phyloP scores from a whole-genome alignment of 1,140 invertebrate genomes.

The Druon quercuslanigerum region DNA sequence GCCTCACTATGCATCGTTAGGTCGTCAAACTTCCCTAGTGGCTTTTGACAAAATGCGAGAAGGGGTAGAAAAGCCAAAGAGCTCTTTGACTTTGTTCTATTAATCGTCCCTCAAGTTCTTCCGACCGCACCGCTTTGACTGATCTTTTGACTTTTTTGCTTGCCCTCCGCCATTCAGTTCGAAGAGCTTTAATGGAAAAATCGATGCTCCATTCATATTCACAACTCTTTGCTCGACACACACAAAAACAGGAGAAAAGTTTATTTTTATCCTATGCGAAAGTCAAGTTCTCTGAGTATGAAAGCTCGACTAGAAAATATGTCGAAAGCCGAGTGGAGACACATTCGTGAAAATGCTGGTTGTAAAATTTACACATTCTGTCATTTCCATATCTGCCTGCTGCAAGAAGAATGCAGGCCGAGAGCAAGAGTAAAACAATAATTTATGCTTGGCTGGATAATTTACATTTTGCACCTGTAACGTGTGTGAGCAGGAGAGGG shows the following conservation, averaged over 20 bases:
- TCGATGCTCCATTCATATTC: background rate
- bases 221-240: no score
- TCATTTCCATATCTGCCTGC: background rate
- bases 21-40: background rate
- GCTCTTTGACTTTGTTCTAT: background rate
- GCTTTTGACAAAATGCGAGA: background rate
- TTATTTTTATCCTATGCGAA: no score
- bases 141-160: background rate
- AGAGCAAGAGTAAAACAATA: background rate
- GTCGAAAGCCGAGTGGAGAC: background rate
- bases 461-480: background rate
- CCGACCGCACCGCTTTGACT: background rate
- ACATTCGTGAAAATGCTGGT: background rate
- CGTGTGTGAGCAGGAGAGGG: background rate
- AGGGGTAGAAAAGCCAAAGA: background rate
- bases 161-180: background rate
- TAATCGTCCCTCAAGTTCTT: background rate
- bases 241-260: no score
- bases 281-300: no score
- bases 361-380: slow-evolving; percentile 9
- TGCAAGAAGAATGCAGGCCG: slow-evolving; percentile 2
- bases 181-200: background rate
- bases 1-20: background rate
- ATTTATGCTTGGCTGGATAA: slow-evolving; percentile 4
- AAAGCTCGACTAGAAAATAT: no score